These are phyloP conservation scores for Listrodromus nycthemerus DNA, from an alignment of 2,888 invertebrate genomes.

Conservation along the genomic window DNA sequence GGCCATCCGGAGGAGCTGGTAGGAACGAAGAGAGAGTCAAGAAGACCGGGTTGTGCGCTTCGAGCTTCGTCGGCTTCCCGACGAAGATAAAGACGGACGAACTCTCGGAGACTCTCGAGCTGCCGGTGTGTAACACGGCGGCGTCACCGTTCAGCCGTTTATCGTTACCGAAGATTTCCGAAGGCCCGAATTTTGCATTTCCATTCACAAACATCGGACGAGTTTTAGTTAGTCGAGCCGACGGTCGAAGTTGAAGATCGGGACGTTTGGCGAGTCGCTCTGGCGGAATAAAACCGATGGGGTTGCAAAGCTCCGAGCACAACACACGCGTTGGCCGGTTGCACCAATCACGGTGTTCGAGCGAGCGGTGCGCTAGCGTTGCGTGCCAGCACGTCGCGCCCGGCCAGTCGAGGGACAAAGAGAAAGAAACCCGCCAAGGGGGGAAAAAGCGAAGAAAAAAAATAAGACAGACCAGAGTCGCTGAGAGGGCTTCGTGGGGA, in stretches of 20 bases:
- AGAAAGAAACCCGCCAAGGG: slow-evolving; percentile 59
- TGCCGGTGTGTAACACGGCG: background rate
- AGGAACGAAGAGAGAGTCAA: slow-evolving; percentile 70
- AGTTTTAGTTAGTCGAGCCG: slow-evolving; percentile 42
- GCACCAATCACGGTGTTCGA: slow-evolving; percentile 77
- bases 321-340: slow-evolving; percentile 67
- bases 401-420: slow-evolving; percentile 74
- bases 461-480: slow-evolving; percentile 51
- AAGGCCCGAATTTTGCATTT: slow-evolving; percentile 8
- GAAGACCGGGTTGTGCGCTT: slow-evolving; percentile 62
- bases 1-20: slow-evolving; percentile 75
- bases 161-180: slow-evolving; percentile 4
- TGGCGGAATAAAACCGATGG: slow-evolving; percentile 64
- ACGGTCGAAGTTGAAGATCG: slow-evolving; percentile 17
- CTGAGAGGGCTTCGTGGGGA: slow-evolving; percentile 30
- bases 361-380: slow-evolving; percentile 74
- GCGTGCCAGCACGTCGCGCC: slow-evolving; percentile 80
- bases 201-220: background rate
- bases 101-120: background rate
- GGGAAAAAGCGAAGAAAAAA: slow-evolving; percentile 50
- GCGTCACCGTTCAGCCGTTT: slow-evolving; percentile 20
- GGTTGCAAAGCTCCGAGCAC: slow-evolving; percentile 58
- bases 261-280: slow-evolving; percentile 65
- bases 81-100: slow-evolving; percentile 16
- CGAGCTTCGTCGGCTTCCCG: slow-evolving; percentile 35